Percentiles rank a stretch among this genome's conserved stretches.
These are phyloP conservation scores for Epinotia demarniana DNA, from an alignment of 2,888 invertebrate genomes.

Conservation along the genomic window DNA sequence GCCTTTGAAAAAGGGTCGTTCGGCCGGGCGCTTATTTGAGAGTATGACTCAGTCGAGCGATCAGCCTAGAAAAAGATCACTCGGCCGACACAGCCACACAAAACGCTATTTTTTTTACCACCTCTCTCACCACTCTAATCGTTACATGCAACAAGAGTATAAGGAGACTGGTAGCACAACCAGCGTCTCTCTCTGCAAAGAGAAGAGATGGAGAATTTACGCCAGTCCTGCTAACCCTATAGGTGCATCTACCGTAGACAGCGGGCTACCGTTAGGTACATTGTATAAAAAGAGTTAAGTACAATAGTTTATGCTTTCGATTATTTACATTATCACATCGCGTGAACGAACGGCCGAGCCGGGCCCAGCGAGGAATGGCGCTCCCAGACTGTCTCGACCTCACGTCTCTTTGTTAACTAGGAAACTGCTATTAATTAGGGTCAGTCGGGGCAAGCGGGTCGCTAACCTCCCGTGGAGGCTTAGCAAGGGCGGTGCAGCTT, in stretches of 20 bases:
- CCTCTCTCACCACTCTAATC: not conserved
- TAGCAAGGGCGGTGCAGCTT: too few species aligned
- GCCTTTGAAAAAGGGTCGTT: not conserved
- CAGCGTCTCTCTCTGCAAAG: not conserved
- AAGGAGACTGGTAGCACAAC: conserved; percentile 4
- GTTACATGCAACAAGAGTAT: conserved; percentile 1
- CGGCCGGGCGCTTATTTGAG: not conserved
- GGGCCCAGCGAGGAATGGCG: conserved; percentile 13
- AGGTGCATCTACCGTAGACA: conserved; percentile 24
- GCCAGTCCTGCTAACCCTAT: conserved; percentile 5
- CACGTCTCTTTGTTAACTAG: too few species aligned
- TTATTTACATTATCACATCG: conserved; percentile 77
- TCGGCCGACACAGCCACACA: not conserved
- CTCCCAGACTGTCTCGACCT: not conserved
- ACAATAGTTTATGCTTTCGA: conserved; percentile 57
- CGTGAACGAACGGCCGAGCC: conserved; percentile 56
- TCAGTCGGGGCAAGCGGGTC: not conserved
- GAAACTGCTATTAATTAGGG: not conserved
- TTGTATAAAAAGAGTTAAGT: conserved; percentile 74
- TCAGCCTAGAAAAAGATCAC: not conserved
- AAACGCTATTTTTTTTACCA: too few species aligned
- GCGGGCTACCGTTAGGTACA: conserved; percentile 55
- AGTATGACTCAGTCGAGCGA: not conserved
- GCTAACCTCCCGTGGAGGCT: too few species aligned
- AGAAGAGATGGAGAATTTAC: not conserved